Percentiles rank a stretch among this genome's conserved stretches.
Evolutionary conservation across 2,888 invertebrate species (phyloP).

Genomic region (Cephus pulcher): DNA sequence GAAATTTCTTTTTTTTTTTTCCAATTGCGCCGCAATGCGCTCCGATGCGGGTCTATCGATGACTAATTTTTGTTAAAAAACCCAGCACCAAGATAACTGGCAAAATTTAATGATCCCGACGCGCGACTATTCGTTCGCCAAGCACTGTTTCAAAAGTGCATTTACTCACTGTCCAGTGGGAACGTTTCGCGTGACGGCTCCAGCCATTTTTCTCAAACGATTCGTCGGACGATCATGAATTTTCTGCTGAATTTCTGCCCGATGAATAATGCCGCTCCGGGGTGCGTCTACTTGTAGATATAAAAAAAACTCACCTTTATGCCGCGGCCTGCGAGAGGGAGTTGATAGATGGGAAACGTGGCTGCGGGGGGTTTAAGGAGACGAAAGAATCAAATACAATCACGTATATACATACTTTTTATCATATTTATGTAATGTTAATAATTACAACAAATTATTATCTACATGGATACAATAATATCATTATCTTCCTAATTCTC

Average conservation of each 20-base stretch:
- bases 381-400: slow-evolving; percentile 22
- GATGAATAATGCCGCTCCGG: neutral
- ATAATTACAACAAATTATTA: slow-evolving; percentile 43
- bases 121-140: neutral
- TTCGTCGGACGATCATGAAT: neutral
- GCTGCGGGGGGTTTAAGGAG: slow-evolving; percentile 7
- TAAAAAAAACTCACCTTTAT: neutral
- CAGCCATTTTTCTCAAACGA: neutral
- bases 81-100: neutral
- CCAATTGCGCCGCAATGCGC: neutral
- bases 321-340: neutral
- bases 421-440: slow-evolving; percentile 21
- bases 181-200: neutral
- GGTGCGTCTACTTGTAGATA: neutral
- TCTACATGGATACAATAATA: slow-evolving; percentile 37
- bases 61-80: neutral
- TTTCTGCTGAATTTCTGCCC: neutral
- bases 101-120: neutral
- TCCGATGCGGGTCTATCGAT: neutral
- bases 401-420: slow-evolving; percentile 27
- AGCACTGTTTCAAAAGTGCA: neutral
- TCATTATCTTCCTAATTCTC: slow-evolving; percentile 19
- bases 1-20: neutral
- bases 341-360: neutral
- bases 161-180: neutral